phyloP scores from a whole-genome alignment of 2,113 vertebrate genomes.

The Recurvirostra avosetta region DNA sequence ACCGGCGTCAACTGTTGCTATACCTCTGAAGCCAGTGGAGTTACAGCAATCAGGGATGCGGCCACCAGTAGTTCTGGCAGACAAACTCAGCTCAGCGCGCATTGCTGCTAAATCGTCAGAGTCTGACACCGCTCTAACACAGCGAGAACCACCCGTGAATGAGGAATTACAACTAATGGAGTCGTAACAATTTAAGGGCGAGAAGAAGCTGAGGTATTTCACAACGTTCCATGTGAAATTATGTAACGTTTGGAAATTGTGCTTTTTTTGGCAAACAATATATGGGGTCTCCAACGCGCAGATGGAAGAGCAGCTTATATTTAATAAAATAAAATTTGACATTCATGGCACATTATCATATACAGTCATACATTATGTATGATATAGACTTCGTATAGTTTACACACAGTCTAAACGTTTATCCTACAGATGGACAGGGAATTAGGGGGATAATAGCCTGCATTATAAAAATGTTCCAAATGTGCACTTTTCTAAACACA shows the following conservation, averaged over 20 bases:
- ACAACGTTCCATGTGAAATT: not conserved
- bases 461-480: not conserved
- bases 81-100: fast-evolving
- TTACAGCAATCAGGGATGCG: fast-evolving
- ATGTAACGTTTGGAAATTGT: not conserved
- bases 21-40: fast-evolving
- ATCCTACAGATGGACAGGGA: conserved; percentile 53
- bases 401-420: conserved; percentile 21
- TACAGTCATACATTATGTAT: conserved; percentile 46
- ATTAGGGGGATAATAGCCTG: conserved; percentile 13
- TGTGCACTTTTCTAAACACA: not conserved
- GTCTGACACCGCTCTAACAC: not conserved
- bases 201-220: not conserved
- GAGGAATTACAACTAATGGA: not conserved
- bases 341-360: conserved; percentile 49
- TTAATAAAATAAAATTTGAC: conserved; percentile 64
- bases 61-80: not conserved
- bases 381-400: conserved; percentile 35
- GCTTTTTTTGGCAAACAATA: conserved; percentile 53
- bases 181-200: not conserved
- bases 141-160: fast-evolving
- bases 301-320: conserved; percentile 63
- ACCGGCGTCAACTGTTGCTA: fast-evolving
- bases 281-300: conserved; percentile 31
- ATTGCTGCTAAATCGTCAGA: fast-evolving